Conservation (phyloP, 2,888 invertebrate species). For the Leptopilina myrica region DNA sequence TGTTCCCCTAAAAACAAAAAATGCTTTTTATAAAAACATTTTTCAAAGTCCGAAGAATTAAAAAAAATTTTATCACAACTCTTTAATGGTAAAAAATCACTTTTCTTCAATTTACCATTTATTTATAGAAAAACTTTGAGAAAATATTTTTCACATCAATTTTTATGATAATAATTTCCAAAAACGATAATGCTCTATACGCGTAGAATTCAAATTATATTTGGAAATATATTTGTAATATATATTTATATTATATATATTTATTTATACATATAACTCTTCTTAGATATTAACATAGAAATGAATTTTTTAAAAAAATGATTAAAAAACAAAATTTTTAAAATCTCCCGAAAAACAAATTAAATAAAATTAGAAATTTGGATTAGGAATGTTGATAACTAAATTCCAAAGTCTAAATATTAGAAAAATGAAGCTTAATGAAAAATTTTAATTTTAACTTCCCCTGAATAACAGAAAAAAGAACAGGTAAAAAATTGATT, state of each 20-base stretch:
- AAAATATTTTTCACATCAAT: too few relatives aligned
- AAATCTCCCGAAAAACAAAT: background rate
- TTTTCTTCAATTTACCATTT: too few relatives aligned
- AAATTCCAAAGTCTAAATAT: background rate
- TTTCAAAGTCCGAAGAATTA: too few relatives aligned
- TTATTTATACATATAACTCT: background rate
- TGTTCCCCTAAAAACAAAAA: too few relatives aligned
- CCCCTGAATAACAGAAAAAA: too few relatives aligned
- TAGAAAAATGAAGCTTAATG: background rate
- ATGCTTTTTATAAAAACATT: too few relatives aligned
- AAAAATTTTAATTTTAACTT: too few relatives aligned
- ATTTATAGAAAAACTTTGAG: too few relatives aligned
- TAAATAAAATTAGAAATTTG: background rate
- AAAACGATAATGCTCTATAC: background rate
- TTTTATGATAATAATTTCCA: background rate
- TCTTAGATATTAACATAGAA: background rate
- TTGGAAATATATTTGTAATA: too few relatives aligned
- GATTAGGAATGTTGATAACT: background rate
- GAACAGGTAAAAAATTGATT: too few relatives aligned
- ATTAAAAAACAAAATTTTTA: background rate
- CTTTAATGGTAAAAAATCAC: too few relatives aligned
- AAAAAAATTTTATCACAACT: too few relatives aligned
- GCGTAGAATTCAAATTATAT: slow-evolving; percentile 15
- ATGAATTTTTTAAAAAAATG: background rate
- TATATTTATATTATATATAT: background rate